Percentiles rank a stretch among this genome's conserved stretches.
phyloP scores from a whole-genome alignment of 1,140 invertebrate genomes.

The Drosophila miranda region DNA sequence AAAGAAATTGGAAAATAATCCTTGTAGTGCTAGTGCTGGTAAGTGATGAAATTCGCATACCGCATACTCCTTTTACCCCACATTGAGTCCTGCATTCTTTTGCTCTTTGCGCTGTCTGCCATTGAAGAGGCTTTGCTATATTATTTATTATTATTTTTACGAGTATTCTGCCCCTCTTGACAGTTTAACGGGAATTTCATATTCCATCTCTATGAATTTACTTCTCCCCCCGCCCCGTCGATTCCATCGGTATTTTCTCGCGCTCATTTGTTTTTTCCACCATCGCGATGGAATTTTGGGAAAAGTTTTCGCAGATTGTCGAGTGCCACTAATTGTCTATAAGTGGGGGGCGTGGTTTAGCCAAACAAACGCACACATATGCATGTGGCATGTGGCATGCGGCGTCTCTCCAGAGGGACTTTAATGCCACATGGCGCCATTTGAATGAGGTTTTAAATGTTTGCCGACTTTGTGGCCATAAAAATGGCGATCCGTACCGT shows the following conservation, averaged over 20 bases:
- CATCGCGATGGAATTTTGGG: constrained; percentile 2
- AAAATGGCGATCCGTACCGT: constrained; percentile 12
- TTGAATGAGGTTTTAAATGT: constrained; percentile 55
- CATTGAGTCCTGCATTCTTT: background rate
- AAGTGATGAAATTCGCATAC: no score
- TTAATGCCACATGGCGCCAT: constrained; percentile 45
- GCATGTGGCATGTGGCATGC: constrained; percentile 8
- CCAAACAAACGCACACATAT: constrained; percentile 7
- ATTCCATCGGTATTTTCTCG: no score
- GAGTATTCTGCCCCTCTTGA: constrained; percentile 20
- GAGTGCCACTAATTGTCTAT: constrained; percentile 49
- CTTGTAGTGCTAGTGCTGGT: no score
- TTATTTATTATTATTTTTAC: constrained; percentile 57
- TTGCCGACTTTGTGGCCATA: constrained; percentile 39
- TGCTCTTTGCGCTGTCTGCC: constrained; percentile 9
- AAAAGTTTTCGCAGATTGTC: constrained; percentile 53
- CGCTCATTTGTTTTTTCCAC: background rate
- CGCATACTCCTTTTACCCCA: background rate
- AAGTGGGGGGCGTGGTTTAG: constrained; percentile 24
- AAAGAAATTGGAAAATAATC: no score
- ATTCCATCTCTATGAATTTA: constrained; percentile 25
- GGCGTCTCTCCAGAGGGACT: constrained; percentile 20
- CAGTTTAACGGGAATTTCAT: constrained; percentile 48
- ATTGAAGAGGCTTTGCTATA: constrained; percentile 46
- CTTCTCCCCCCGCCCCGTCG: background rate